A percentile compares a stretch with the other conserved stretches of the same genome.
Evolutionary conservation across 2,113 vertebrate species (phyloP).

Genomic region (Galeopterus variegatus): DNA sequence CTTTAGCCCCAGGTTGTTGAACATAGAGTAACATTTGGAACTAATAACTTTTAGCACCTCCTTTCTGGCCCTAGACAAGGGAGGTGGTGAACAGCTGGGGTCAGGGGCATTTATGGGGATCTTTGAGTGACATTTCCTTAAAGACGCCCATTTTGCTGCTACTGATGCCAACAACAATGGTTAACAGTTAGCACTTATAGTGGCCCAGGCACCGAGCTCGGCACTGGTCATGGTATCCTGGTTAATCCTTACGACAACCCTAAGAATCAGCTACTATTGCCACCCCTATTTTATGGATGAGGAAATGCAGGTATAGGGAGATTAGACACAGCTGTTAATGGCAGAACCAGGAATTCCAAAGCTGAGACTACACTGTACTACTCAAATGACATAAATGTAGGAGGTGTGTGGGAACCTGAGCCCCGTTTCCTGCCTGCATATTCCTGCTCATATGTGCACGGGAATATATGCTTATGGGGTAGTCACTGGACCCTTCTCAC

Average conservation of each 20-base stretch:
- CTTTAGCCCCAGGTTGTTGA: not conserved
- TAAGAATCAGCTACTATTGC: not conserved
- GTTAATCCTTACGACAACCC: not conserved
- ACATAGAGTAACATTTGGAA: not conserved
- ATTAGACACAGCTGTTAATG: not conserved
- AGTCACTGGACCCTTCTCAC: not conserved
- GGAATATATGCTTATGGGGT: not conserved
- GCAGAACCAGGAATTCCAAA: slow-evolving; percentile 7
- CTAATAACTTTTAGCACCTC: not conserved
- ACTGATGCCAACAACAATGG: not conserved
- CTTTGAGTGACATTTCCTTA: not conserved
- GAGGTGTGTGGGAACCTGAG: not conserved
- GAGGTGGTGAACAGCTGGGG: slow-evolving; percentile 11
- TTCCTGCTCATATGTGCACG: not conserved
- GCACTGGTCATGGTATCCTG: not conserved
- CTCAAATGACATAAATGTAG: not conserved
- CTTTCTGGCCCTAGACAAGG: not conserved
- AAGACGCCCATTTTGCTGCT: not conserved
- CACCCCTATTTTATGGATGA: not conserved
- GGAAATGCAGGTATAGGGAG: not conserved
- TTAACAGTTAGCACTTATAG: not conserved
- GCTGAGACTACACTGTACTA: not conserved
- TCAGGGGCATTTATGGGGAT: not conserved
- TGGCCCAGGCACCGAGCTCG: not conserved
- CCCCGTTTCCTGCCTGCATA: not conserved